Base-by-base conservation (phyloP, 2,113 vertebrate species). In the Coryphaenoides rupestris region DNA sequence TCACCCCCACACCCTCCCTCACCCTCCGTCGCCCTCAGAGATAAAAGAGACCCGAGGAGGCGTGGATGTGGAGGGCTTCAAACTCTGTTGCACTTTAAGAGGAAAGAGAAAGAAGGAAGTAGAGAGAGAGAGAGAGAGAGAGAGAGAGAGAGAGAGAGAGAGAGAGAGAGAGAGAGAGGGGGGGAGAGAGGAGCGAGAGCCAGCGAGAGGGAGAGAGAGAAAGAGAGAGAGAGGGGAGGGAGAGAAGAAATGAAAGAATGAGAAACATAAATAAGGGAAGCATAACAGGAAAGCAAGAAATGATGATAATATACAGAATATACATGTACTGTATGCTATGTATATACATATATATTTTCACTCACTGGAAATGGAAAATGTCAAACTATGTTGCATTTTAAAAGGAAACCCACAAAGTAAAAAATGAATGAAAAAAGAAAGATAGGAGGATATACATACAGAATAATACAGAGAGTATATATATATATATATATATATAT, bases 201-300 rank as follows among this genome's bases (percentile, higher is more conserved):
- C 81, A 57, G 72, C 69, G 55, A 60, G 13, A 49, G 47, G 47
- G 13, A 49, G 4, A 15, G 2, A 49, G 12, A n/a, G 13, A n/a
- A n/a, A 49, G 14, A 79, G 72, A 55, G 33, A 67, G 6, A 64
- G 80, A 79, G 28, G 6, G 28, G 47, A 5, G 15, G 15, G 15
- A 49, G 4, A 79, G 72, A 55, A 46, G 65, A 66, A 80, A 80
- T n/a, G n/a, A n/a, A n/a, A n/a, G n/a, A n/a, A n/a, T n/a, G n/a
- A n/a, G n/a, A n/a, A n/a, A n/a, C n/a, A n/a, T n/a, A n/a, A n/a
- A n/a, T n/a, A n/a, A n/a, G n/a, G n/a, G n/a, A 33, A 10, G 28
- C 5, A 9, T 33, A 33, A 33, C 5, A 33, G 28, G 28, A 33
- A 5, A 33, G 28, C 28, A 33, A 33, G 28, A 33, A 33, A 33